Evolutionary conservation across 2,113 vertebrate species (phyloP).

Genomic region (Vulpes lagopus): DNA sequence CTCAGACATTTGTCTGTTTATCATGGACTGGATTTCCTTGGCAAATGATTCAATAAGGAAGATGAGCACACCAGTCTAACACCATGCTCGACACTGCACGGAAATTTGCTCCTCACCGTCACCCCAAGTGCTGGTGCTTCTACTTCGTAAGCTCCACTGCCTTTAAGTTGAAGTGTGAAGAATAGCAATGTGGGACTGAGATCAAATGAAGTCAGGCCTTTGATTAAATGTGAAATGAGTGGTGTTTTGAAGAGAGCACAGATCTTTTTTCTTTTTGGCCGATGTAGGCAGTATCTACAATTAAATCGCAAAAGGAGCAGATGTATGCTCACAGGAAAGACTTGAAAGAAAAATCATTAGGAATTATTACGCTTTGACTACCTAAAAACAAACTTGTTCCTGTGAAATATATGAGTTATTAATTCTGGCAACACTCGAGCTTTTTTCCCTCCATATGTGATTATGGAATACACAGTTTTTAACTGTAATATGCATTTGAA

Average conservation of each 20-base stretch:
- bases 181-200: conserved; percentile 47
- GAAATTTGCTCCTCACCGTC: conserved; percentile 34
- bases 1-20: conserved; percentile 80
- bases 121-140: neutral
- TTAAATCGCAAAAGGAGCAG: conserved; percentile 64
- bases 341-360: conserved; percentile 71
- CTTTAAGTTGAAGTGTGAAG: conserved; percentile 36
- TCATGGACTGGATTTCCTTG: conserved; percentile 77
- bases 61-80: neutral
- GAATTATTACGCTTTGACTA: conserved; percentile 60
- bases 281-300: conserved; percentile 61
- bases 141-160: neutral
- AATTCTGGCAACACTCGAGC: conserved; percentile 38
- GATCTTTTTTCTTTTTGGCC: conserved; percentile 65
- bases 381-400: conserved; percentile 61
- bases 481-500: conserved; percentile 23
- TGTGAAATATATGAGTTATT: conserved; percentile 68
- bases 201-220: conserved; percentile 55
- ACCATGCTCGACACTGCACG: conserved; percentile 44
- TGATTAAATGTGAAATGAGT: conserved; percentile 72
- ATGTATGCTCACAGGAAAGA: conserved; percentile 63
- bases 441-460: conserved; percentile 59
- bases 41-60: conserved; percentile 60
- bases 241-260: conserved; percentile 64
- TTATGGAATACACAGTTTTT: neutral